Evolutionary conservation across 2,888 invertebrate genomes (phyloP).

Genomic region (Dascillus cervinus): DNA sequence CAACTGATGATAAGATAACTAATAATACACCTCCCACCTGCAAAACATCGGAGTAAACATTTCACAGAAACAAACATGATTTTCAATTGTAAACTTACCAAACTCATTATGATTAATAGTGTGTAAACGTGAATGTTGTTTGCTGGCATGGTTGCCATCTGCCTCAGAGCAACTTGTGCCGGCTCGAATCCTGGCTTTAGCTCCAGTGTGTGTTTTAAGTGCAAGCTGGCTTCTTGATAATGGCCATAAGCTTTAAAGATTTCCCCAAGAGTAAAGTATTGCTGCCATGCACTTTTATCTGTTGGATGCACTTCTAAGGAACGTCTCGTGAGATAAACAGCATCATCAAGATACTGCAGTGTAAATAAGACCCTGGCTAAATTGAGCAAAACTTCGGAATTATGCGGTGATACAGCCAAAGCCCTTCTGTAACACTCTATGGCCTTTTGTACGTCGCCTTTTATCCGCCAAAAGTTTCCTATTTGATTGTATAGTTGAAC

Average conservation of each 20-base stretch:
- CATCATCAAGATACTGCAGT: constrained; percentile 83
- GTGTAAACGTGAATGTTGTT: constrained; percentile 80
- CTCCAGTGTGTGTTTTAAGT: constrained; percentile 74
- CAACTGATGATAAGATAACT: constrained; percentile 72
- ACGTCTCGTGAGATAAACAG: constrained; percentile 76
- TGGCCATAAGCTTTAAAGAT: constrained; percentile 88
- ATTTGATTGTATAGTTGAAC: constrained; percentile 84
- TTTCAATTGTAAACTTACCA: constrained; percentile 62
- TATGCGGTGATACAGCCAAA: constrained; percentile 76
- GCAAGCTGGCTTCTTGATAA: constrained; percentile 78
- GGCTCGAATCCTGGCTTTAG: constrained; percentile 80
- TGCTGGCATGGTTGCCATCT: constrained; percentile 74
- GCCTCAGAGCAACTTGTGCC: constrained; percentile 68
- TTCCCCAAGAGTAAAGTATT: constrained; percentile 81
- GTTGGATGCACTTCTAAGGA: constrained; percentile 79
- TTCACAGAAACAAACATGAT: not conserved
- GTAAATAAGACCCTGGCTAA: constrained; percentile 78
- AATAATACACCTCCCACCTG: constrained; percentile 76
- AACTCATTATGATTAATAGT: constrained; percentile 75
- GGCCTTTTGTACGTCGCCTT: constrained; percentile 77
- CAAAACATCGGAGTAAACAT: constrained; percentile 14
- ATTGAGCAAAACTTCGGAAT: constrained; percentile 78
- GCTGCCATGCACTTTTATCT: constrained; percentile 76
- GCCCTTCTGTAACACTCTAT: constrained; percentile 87
- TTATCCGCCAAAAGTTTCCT: constrained; percentile 86